phyloP scores from a whole-genome alignment of 2,888 invertebrate genomes.

The Athrips mouffetella region DNA sequence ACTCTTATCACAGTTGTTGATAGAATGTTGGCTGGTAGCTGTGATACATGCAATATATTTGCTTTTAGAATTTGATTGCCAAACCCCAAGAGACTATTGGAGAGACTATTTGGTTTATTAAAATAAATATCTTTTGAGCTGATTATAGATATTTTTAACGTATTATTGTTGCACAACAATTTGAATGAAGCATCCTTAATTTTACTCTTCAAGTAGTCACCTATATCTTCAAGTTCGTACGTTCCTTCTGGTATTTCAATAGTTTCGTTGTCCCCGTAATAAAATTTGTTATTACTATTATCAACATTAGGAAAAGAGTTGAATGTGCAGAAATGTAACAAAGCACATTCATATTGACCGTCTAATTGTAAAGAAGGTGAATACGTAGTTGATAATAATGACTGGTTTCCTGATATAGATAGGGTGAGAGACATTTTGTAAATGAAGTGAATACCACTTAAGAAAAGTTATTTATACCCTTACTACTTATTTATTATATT shows the following conservation, averaged over 20 bases:
- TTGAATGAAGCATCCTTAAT: no score
- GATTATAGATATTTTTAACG: no score
- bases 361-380: slow-evolving; percentile 8
- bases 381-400: neutral
- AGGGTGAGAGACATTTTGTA: neutral
- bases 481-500: neutral
- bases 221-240: neutral
- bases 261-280: slow-evolving; percentile 8
- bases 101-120: no score
- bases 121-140: no score
- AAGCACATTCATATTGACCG: slow-evolving; percentile 16
- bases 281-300: slow-evolving; percentile 10
- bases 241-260: slow-evolving; percentile 1
- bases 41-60: no score
- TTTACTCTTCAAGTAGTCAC: neutral
- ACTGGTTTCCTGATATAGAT: slow-evolving; percentile 1
- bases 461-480: neutral
- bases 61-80: no score
- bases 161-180: no score
- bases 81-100: no score
- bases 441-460: neutral
- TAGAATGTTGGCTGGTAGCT: no score
- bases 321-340: slow-evolving; percentile 12
- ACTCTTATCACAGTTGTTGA: no score
- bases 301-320: slow-evolving; percentile 13